Percentiles rank a stretch among this genome's conserved stretches.
Conservation (phyloP, 2,113 vertebrate genomes). For the Turnix velox region DNA sequence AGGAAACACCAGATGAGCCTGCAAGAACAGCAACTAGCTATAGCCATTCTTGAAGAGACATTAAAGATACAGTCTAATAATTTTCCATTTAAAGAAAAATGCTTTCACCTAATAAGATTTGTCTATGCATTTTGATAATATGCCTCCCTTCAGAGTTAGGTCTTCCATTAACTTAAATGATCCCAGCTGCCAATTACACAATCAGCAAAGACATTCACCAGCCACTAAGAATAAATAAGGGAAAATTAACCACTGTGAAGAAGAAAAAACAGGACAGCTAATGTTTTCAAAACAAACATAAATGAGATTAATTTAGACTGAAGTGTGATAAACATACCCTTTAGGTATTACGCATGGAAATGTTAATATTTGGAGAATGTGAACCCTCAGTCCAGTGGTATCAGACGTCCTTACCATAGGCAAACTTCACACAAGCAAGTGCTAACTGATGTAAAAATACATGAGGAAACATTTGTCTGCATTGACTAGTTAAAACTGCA, state of each 20-base stretch:
- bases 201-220: not conserved
- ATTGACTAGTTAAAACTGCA: not conserved
- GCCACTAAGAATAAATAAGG: not conserved
- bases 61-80: not conserved
- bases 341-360: not conserved
- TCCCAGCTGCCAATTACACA: slow-evolving; percentile 4
- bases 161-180: slow-evolving; percentile 18
- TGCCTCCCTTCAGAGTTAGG: not conserved
- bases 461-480: not conserved
- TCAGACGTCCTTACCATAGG: not conserved
- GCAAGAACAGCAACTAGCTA: not conserved
- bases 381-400: not conserved
- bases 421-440: not conserved
- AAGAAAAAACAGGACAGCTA: not conserved
- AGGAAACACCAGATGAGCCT: not conserved
- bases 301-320: slow-evolving; percentile 1
- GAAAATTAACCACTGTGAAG: not conserved
- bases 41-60: not conserved
- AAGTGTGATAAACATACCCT: not conserved
- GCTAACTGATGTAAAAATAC: not conserved
- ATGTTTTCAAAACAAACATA: not conserved
- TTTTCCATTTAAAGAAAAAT: slow-evolving; percentile 8
- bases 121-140: not conserved
- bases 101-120: slow-evolving; percentile 12
- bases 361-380: not conserved